phyloP scores from a whole-genome alignment of 2,797 vertebrate species.

The Artibeus lituratus region DNA sequence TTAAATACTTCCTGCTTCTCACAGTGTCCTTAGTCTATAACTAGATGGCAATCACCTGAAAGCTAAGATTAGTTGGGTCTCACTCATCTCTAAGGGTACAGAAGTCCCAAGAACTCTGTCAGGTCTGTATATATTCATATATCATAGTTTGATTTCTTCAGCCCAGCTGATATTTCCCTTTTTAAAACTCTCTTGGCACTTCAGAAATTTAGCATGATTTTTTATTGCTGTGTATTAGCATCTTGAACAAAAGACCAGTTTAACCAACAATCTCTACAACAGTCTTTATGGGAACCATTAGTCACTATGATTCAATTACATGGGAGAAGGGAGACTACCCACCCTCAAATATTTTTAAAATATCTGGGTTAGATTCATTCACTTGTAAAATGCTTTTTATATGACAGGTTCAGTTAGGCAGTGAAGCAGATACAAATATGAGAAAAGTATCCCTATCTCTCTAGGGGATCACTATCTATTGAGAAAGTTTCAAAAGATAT shows the following conservation, averaged over 20 bases:
- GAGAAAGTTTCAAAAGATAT: conserved; percentile 19
- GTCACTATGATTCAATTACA: background rate
- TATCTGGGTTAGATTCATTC: background rate
- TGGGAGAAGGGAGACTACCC: background rate
- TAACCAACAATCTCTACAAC: background rate
- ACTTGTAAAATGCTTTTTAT: conserved; percentile 3
- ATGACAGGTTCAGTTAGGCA: background rate
- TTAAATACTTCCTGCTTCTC: conserved; percentile 3
- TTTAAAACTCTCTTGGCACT: background rate
- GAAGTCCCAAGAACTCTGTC: background rate
- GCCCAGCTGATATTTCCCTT: background rate
- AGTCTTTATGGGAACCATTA: background rate
- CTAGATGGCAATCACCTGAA: background rate
- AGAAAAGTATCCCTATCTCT: background rate
- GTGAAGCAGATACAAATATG: background rate
- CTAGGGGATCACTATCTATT: background rate
- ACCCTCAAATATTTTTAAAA: conserved; percentile 11
- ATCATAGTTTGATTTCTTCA: background rate
- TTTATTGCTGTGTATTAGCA: conserved; percentile 5
- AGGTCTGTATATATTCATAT: background rate
- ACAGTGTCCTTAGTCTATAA: background rate
- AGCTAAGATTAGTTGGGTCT: background rate
- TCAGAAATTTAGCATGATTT: background rate
- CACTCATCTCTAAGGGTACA: background rate
- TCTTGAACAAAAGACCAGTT: conserved; percentile 29